Percentiles rank a stretch among this genome's conserved stretches.
Evolutionary conservation across 2,888 invertebrate genomes (phyloP).

Genomic region (Pyrrhosoma nymphula): DNA sequence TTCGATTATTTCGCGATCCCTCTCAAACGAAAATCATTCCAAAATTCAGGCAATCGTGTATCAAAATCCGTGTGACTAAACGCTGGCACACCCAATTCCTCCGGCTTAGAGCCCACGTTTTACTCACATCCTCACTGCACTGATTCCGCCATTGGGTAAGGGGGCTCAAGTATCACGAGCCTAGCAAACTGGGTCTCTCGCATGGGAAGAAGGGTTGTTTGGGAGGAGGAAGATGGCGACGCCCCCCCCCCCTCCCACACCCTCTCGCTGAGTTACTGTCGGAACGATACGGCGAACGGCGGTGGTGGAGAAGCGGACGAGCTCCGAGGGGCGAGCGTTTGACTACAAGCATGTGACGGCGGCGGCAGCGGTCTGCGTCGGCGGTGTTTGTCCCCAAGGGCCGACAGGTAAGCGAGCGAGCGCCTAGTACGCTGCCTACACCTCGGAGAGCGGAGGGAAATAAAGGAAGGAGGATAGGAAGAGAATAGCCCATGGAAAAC

Average conservation of each 20-base stretch:
- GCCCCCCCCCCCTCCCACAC: neutral
- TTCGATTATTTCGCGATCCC: too few species aligned
- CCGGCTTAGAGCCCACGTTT: neutral
- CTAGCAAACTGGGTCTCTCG: neutral
- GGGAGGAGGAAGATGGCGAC: neutral
- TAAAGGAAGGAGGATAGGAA: neutral
- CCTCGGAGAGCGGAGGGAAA: neutral
- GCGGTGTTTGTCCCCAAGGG: neutral
- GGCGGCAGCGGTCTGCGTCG: neutral
- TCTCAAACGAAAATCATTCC: too few species aligned
- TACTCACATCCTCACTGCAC: neutral
- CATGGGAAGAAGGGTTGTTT: neutral
- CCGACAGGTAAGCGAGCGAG: neutral
- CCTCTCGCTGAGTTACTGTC: neutral
- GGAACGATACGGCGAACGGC: neutral
- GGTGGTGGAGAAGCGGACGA: neutral
- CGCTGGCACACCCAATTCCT: too few species aligned
- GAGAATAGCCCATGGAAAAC: conserved; percentile 12
- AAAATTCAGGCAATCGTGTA: too few species aligned
- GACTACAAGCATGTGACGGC: neutral
- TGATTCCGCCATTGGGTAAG: neutral
- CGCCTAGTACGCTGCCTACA: neutral
- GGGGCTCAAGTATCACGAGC: neutral
- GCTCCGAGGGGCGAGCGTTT: neutral
- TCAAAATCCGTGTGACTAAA: too few species aligned